Conservation (phyloP, 1,140 invertebrate genomes). For the Drosophila parabipectinata region DNA sequence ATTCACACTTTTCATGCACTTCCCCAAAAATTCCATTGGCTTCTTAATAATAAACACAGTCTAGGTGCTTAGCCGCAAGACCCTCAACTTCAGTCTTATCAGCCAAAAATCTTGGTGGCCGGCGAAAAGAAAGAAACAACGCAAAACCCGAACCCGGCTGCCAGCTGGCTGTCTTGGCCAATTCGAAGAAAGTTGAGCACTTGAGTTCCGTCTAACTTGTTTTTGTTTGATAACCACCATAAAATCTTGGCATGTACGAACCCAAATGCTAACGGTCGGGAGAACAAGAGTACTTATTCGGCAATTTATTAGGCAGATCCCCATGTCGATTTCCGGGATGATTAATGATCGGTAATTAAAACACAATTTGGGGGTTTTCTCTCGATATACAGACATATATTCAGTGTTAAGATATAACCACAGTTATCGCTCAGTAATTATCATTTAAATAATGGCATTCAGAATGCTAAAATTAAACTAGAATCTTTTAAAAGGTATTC, state of each 20-base stretch:
- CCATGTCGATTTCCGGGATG: background rate
- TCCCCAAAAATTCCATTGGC: background rate
- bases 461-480: slow-evolving; percentile 79
- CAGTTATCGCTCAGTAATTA: slow-evolving; percentile 74
- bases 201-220: background rate
- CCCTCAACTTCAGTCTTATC: background rate
- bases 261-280: background rate
- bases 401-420: slow-evolving; percentile 69
- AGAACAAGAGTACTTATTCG: background rate
- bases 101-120: background rate
- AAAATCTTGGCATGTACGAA: background rate
- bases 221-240: background rate
- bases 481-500: slow-evolving; percentile 55
- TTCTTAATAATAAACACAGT: background rate
- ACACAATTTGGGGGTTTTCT: slow-evolving; percentile 1
- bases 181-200: slow-evolving; percentile 4
- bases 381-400: slow-evolving; percentile 45
- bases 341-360: background rate
- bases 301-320: background rate
- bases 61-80: background rate
- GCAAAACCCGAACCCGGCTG: background rate
- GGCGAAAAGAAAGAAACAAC: background rate
- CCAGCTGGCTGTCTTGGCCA: background rate
- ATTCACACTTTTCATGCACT: background rate
- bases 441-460: slow-evolving; percentile 81